Evolutionary conservation across 1,140 invertebrate genomes (phyloP).

Genomic region (Colletes gigas): DNA sequence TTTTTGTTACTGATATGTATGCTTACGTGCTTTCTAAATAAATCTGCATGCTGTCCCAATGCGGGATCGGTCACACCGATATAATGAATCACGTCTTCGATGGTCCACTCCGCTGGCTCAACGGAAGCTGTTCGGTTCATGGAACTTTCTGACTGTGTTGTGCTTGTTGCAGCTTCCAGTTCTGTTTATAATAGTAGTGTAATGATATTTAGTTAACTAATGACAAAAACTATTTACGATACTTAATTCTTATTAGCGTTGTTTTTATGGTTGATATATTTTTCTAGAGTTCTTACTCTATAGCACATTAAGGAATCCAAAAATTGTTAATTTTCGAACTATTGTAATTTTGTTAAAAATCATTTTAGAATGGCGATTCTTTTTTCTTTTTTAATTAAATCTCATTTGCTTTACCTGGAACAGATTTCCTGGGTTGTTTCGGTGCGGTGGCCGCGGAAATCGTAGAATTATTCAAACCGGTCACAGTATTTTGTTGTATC

Average conservation of each 20-base stretch:
- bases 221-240: not conserved
- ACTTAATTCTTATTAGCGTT: not conserved
- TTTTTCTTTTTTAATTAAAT: not conserved
- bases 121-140: constrained; percentile 73
- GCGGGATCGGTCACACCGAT: constrained; percentile 92
- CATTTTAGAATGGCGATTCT: no score
- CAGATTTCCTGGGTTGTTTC: constrained; percentile 79
- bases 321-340: not conserved
- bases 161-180: constrained; percentile 85
- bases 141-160: constrained; percentile 80
- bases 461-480: constrained; percentile 56
- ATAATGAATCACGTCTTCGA: constrained; percentile 96
- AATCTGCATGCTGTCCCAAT: constrained; percentile 92
- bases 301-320: no score
- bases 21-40: constrained; percentile 96
- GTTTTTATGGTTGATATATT: no score
- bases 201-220: constrained; percentile 24
- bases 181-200: constrained; percentile 71
- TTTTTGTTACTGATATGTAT: no score
- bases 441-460: constrained; percentile 61
- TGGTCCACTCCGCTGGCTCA: constrained; percentile 94
- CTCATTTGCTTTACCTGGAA: constrained; percentile 71
- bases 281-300: no score
- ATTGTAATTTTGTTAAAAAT: not conserved
- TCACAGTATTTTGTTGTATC: constrained; percentile 53